Evolutionary conservation across 2,113 vertebrate genomes (phyloP), one percentile per base, ranked within the genome.

Genomic region (Megaptera novaeangliae): DNA sequence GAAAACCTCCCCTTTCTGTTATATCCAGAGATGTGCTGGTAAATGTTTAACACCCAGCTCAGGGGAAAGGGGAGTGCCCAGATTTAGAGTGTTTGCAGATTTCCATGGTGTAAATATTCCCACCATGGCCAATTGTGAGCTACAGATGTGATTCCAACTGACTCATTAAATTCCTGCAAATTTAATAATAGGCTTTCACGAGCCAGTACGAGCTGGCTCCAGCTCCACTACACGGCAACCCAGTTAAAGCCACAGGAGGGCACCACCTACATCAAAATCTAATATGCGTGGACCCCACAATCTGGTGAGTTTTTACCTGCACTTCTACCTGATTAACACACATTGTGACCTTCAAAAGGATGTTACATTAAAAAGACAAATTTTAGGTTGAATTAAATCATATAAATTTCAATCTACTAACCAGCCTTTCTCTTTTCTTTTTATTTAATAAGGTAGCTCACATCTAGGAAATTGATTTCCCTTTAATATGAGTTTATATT

Each of bases 161-260:
- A 29, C 49, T 95, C 93, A 80, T 77, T 94, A 87, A 95, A 93
- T 89, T 82, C 41, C 36, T 92, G 4, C 36, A 83, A 69, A 86
- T 39, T 61, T 64, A 93, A 64, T 59, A 34, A 86, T 21, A 36
- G 21, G 10, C 10, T n/a, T 87, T 94, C 23, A 44, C 2, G 13
- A 72, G 39, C 61, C 39, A 72, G 4, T 18, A 87, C 52, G 55
- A 82, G 4, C 39, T 21, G 20, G 17, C 3, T 83, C 36, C 5
- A 74, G 49, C 3, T 44, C 8, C 13, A 69, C 25, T 44, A 31
- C 10, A 64, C 13, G 55, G 34, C 4, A 4, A 39, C 9, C 36
- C n/a, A 52, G 11, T 57, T 63, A 69, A 96, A 96, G 52, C 25
- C 39, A 29, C 18, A n/a, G 29, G 0, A 80, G 14, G 27, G 5